Evolutionary conservation across 2,888 invertebrate species (phyloP), one percentile per base, ranked within the genome.

Genomic region (Leucophenga maculata): DNA sequence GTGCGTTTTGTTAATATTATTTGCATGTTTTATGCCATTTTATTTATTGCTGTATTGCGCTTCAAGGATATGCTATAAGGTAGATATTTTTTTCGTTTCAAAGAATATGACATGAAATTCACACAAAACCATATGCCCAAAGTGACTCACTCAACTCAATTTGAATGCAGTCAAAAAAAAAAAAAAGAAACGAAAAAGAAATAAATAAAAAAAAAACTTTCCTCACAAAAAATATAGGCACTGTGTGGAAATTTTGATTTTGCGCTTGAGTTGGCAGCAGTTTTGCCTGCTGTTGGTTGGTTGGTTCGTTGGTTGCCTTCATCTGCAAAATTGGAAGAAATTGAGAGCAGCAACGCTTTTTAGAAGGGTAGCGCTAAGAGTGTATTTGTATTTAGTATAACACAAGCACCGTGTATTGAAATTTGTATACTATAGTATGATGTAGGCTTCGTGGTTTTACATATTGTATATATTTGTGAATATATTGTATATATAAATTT

Each of bases 191-290:
- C n/a, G 68, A 71, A 54, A 60, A 60, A 13, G 54, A 52, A 32
- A 11, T 44, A 69, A 70, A 74, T 75, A 74, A 75, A 72, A 70
- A 68, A 68, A 71, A 39, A 3, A 39, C 39, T 39, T 39, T 39
- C 1, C 11, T 6, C 1, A 39, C 1, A 39, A 44, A 13, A 3
- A 80, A 72, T 80, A 75, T 78, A 80, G 82, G 80, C 81, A 82
- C 78, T 80, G 78, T 81, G 79, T 74, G 80, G 81, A 79, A 80
- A 83, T 84, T 83, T 81, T 82, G 79, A 82, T 84, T 83, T 81
- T 80, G 75, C 77, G 81, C 81, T 76, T 77, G 72, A 82, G 73
- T 75, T 82, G 77, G 79, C 79, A 82, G 72, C 72, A 3, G 8
- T 39, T 39, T 39, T 39, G 39, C 39, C 39, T 39, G 8, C 11